Evolutionary conservation across 2,113 vertebrate species (phyloP).

Genomic region (Puma concolor): DNA sequence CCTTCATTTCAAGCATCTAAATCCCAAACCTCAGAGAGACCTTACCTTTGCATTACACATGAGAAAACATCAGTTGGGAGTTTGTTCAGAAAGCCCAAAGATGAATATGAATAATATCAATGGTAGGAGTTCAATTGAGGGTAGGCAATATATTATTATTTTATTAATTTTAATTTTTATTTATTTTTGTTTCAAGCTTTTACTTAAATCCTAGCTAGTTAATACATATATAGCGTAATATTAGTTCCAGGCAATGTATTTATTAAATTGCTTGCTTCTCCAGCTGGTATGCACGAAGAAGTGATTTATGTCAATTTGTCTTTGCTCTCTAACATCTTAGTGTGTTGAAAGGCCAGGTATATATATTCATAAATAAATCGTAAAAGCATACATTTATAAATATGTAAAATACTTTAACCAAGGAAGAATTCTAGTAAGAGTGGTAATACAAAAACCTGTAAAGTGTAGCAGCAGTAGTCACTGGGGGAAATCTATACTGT

Average conservation of each 20-base stretch:
- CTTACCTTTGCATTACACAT: background rate
- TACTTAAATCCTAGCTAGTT: background rate
- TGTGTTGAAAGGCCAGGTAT: background rate
- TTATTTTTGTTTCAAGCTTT: background rate
- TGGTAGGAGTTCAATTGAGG: background rate
- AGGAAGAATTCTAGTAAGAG: slow-evolving; percentile 15
- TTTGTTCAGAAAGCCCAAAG: background rate
- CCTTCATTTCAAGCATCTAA: slow-evolving; percentile 40
- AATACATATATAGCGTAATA: background rate
- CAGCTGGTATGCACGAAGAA: background rate
- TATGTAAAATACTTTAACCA: background rate
- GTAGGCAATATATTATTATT: background rate
- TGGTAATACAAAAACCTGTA: background rate
- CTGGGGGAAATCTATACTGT: background rate
- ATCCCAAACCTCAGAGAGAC: background rate
- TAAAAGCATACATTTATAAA: slow-evolving; percentile 10
- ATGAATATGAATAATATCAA: slow-evolving; percentile 3
- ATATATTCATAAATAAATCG: slow-evolving; percentile 7
- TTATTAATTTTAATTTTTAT: background rate
- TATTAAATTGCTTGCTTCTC: slow-evolving; percentile 14
- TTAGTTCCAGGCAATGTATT: background rate
- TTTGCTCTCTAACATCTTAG: slow-evolving; percentile 23
- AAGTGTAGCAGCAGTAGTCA: background rate
- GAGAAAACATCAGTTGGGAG: background rate
- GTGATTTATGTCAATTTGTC: background rate